Conservation (phyloP, 1,140 invertebrate genomes). For the Drosophila tropicalis region DNA sequence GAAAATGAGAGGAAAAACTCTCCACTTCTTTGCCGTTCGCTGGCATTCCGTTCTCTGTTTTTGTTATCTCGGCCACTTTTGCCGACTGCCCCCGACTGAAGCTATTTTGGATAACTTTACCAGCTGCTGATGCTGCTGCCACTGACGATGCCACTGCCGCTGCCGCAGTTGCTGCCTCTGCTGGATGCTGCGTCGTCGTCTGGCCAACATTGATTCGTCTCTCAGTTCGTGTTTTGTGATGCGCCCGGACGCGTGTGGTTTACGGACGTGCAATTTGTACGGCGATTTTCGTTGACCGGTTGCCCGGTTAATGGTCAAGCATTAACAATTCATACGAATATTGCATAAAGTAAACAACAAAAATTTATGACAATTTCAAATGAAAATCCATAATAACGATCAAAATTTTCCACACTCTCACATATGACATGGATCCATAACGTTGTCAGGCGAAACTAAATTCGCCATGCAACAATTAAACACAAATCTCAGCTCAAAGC, state of each 20-base stretch:
- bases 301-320: slow-evolving; percentile 29
- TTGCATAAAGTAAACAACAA: slow-evolving; percentile 6
- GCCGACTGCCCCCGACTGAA: slow-evolving; percentile 40
- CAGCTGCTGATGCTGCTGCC: slow-evolving; percentile 44
- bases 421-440: neutral
- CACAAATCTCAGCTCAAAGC: slow-evolving; percentile 78
- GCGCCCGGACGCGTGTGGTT: slow-evolving; percentile 75
- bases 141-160: slow-evolving; percentile 4
- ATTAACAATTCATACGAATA: slow-evolving; percentile 33
- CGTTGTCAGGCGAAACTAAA: slow-evolving; percentile 64
- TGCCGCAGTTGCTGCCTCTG: slow-evolving; percentile 18
- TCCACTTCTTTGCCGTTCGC: slow-evolving; percentile 30
- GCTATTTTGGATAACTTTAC: slow-evolving; percentile 65
- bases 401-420: neutral
- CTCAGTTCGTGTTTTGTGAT: slow-evolving; percentile 83
- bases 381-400: neutral
- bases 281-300: slow-evolving; percentile 43
- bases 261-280: slow-evolving; percentile 44
- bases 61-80: slow-evolving; percentile 69
- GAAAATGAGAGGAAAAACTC: slow-evolving; percentile 46
- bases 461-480: slow-evolving; percentile 79
- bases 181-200: slow-evolving; percentile 49
- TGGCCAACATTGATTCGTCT: slow-evolving; percentile 45
- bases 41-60: slow-evolving; percentile 66
- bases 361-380: slow-evolving; percentile 3